Base-by-base conservation (phyloP, 2,888 invertebrate species). In the Aporophyla lueneburgensis region DNA sequence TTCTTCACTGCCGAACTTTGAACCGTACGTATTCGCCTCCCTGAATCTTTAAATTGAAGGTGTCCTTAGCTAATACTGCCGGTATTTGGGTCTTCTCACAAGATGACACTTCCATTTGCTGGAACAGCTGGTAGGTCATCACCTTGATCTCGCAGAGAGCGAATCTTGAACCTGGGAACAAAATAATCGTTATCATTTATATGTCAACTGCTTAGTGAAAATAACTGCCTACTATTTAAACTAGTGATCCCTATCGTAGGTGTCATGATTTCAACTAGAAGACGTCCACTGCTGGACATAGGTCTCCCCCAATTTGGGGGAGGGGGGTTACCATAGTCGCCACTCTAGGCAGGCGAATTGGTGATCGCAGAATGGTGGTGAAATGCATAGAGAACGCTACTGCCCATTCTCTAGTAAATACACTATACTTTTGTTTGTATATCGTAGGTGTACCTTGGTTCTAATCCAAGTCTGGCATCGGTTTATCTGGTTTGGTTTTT, bases 61-160 rank as follows among this genome's bases (percentile, higher is more conserved):
- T 65, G 9, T 53, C n/a, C 16, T 5, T 80, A 0, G 16, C 9
- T 12, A 81, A 7, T 19, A 58, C 14, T 0, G 87, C 83, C 0
- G 93, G 92, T 12, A 91, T 88, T 62, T 74, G 58, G 0, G 94
- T 95, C 86, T 87, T 93, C 40, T 89, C 87, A 9, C 90, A 89
- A 0, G 93, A 92, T 12, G 88, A 87, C 14, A 95, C 49, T 78
- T 92, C 91, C 71, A 94, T 83, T 56, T 92, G 87, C 54, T 88
- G 87, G 14, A 95, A 76, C 4, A 95, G 83, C 74, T 93, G 92
- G 80, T 93, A 95, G 0, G 90, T 27, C 90, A 94, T 89, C 59
- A 94, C 92, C 72, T 95, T 95, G 33, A 94, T 75, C 78, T 95
- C 95, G 68, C 93, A 93, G 6, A 95, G 89, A 1, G 95, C 95